A percentile compares a stretch with the other conserved stretches of the same genome.
Conservation (phyloP, 2,113 vertebrate species). For the Phocoena phocoena region DNA sequence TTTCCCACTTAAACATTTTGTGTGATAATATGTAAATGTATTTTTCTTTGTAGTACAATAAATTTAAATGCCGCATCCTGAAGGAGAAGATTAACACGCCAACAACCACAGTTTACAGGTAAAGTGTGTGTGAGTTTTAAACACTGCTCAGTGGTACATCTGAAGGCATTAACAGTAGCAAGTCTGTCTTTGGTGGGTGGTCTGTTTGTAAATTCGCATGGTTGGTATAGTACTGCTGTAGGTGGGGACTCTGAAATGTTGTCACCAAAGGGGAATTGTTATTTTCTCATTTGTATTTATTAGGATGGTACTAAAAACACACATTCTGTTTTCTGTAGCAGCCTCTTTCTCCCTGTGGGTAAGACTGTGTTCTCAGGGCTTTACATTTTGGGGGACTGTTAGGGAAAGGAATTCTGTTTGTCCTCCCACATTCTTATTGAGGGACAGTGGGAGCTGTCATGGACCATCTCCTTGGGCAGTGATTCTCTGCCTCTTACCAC, state of each 20-base stretch:
- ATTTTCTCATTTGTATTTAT: not conserved
- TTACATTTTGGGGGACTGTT: not conserved
- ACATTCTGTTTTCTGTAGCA: not conserved
- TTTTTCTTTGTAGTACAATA: slow-evolving; percentile 83
- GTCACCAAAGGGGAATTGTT: not conserved
- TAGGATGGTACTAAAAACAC: not conserved
- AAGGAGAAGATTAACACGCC: slow-evolving; percentile 86
- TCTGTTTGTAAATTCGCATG: not conserved
- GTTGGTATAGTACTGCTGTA: not conserved
- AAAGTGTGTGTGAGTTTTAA: not conserved
- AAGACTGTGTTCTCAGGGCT: not conserved
- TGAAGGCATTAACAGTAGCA: too few relatives aligned
- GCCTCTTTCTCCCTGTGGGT: not conserved
- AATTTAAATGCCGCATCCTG: slow-evolving; percentile 88
- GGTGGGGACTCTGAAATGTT: not conserved
- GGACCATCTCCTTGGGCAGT: rapidly evolving
- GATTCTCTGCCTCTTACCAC: not conserved
- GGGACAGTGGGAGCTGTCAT: not conserved
- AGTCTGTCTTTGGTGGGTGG: not conserved
- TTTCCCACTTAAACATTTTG: not conserved
- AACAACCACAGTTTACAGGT: slow-evolving; percentile 89
- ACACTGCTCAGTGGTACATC: not conserved
- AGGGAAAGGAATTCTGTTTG: not conserved
- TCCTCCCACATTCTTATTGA: not conserved
- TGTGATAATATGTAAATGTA: not conserved